Conservation (phyloP, 2,888 invertebrate species). For the Pimpla rufipes region DNA sequence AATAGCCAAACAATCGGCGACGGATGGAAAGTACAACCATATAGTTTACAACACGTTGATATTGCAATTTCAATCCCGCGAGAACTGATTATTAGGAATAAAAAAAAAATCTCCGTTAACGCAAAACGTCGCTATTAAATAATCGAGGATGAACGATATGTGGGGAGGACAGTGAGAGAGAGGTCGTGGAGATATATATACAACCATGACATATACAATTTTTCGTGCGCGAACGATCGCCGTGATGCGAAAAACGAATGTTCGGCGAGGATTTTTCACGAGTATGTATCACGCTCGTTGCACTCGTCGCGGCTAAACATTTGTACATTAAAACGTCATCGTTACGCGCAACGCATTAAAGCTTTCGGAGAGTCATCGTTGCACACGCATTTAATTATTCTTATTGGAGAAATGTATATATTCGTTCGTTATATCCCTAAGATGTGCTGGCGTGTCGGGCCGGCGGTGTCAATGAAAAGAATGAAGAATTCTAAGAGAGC, state of each 20-base stretch:
- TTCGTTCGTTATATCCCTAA: constrained; percentile 38
- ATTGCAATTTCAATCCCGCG: constrained; percentile 23
- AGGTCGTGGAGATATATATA: constrained; percentile 53
- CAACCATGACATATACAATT: constrained; percentile 53
- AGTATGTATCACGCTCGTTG: constrained; percentile 21
- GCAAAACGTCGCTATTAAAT: constrained; percentile 15
- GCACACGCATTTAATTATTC: constrained; percentile 42
- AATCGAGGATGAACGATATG: constrained; percentile 41
- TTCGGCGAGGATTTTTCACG: constrained; percentile 17
- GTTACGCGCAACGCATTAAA: constrained; percentile 54
- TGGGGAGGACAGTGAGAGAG: constrained; percentile 23
- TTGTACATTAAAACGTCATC: constrained; percentile 57
- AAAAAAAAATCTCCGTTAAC: constrained; percentile 11
- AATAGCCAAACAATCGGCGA: constrained; percentile 60
- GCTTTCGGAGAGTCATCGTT: constrained; percentile 60
- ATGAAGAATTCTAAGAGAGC: constrained; percentile 50
- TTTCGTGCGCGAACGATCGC: constrained; percentile 46
- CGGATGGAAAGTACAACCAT: constrained; percentile 54
- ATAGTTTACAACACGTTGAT: constrained; percentile 36
- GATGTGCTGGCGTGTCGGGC: constrained; percentile 32
- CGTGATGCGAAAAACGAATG: constrained; percentile 32
- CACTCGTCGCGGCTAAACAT: constrained; percentile 28
- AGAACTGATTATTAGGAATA: not conserved
- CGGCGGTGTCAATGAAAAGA: constrained; percentile 40
- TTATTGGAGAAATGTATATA: constrained; percentile 41